phyloP scores from a whole-genome alignment of 1,140 invertebrate species.

The Bombus confusus region DNA sequence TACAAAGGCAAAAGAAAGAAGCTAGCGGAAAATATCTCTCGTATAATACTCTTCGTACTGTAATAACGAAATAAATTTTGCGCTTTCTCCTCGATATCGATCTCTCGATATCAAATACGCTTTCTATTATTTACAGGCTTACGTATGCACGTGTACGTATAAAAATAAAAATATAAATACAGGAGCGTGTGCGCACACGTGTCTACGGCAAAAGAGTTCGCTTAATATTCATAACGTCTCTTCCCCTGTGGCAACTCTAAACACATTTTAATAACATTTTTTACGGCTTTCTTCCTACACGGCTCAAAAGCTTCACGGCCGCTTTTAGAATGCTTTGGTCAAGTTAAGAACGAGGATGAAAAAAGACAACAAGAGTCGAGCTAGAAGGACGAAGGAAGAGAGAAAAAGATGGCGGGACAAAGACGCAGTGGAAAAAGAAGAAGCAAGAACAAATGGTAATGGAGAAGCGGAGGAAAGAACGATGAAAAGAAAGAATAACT shows the following conservation, averaged over 20 bases:
- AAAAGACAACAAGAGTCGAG: neutral
- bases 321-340: neutral
- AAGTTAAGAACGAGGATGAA: conserved; percentile 26
- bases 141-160: no score
- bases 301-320: conserved; percentile 53
- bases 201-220: neutral
- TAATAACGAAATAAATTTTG: no score
- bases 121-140: no score
- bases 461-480: neutral
- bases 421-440: conserved; percentile 37
- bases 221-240: conserved; percentile 74
- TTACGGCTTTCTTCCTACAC: conserved; percentile 48
- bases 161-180: no score
- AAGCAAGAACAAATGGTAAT: conserved; percentile 29
- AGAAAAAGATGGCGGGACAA: neutral
- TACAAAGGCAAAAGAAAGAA: no score
- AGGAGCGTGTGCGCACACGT: neutral
- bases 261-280: conserved; percentile 71
- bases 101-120: no score
- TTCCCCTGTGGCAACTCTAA: conserved; percentile 49
- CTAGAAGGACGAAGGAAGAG: neutral
- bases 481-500: conserved; percentile 18
- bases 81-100: no score
- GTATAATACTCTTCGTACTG: no score
- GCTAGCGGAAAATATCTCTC: no score